Evolutionary conservation across 2,888 invertebrate species (phyloP), one percentile per base, ranked within the genome.

Genomic region (Scaptomyza caliginosa): DNA sequence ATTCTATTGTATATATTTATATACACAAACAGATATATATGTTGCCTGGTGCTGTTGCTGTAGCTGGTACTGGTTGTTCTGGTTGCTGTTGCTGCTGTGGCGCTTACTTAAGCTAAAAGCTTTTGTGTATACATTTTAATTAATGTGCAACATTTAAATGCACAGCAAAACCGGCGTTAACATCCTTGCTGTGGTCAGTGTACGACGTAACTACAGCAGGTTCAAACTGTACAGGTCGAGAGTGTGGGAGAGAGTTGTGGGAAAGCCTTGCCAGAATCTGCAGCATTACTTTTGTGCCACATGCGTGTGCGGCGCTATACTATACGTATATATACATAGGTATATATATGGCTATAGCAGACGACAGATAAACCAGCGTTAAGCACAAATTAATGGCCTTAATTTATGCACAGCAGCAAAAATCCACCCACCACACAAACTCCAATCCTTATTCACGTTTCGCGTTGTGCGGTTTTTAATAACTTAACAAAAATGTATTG

Each of bases 91-190:
- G 45, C 7, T 46, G 32, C 46, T 21, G 13, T 54, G 48, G 24
- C 67, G 86, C 86, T 84, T 86, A 81, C 86, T 83, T 83, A 83
- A 88, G 88, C 79, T 83, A 83, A 83, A 83, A 83, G 83, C 83
- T 83, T 83, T 83, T 83, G 83, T 72, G 77, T 88, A 83, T 83
- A 83, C 83, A 83, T 83, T 83, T 83, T 87, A 86, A 83, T 83
- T 83, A 83, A 82, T 86, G 79, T 86, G 86, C 88, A 87, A 76
- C 83, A 86, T 86, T 77, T 86, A 81, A 81, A 81, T 86, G 81
- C 87, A 86, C 67, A 74, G 84, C 67, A 67, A 81, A 67, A 45
- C 45, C 57, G 77, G 60, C 74, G 58, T 60, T 67, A 55, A 68
- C 74, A 59, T 34, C 68, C 60, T 67, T 55, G 45, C 54, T 43